Conservation (phyloP, 1,140 invertebrate species). For the Temnothorax longispinosus region DNA sequence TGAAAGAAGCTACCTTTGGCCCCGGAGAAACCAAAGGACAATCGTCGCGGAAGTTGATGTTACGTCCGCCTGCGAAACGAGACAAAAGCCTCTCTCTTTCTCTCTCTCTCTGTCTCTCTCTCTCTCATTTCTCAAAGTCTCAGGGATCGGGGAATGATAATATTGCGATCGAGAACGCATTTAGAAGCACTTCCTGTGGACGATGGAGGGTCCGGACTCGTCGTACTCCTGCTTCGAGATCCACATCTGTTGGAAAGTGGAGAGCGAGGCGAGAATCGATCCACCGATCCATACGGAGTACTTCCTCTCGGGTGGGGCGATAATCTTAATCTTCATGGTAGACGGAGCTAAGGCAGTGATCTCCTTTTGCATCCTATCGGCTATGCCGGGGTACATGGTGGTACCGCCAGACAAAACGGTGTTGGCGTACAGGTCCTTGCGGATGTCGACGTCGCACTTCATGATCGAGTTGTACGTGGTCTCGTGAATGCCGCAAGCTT, state of each 20-base stretch:
- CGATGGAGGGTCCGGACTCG: constrained; percentile 96
- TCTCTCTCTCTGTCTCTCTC: constrained; percentile 27
- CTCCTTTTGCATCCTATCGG: constrained; percentile 92
- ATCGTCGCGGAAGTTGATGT: constrained; percentile 75
- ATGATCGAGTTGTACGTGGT: constrained; percentile 99
- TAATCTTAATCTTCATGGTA: constrained; percentile 94
- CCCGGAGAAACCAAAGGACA: constrained; percentile 64
- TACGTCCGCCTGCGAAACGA: constrained; percentile 76
- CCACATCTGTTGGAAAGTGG: constrained; percentile 98
- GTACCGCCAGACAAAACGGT: constrained; percentile 98
- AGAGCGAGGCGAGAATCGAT: constrained; percentile 94
- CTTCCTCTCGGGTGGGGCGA: constrained; percentile 94
- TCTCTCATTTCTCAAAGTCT: constrained; percentile 56
- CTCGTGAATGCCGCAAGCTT: constrained; percentile 97
- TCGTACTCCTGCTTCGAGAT: constrained; percentile 98
- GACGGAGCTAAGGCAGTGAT: constrained; percentile 91
- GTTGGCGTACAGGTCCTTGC: constrained; percentile 98
- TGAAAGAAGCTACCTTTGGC: constrained; percentile 68
- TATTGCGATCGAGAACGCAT: constrained; percentile 67
- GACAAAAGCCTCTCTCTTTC: constrained; percentile 70
- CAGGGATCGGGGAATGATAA: constrained; percentile 71
- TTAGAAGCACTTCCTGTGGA: constrained; percentile 99
- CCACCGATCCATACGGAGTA: constrained; percentile 95
- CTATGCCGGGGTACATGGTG: constrained; percentile 97
- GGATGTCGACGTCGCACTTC: constrained; percentile 98